Evolutionary conservation across 92 coral and sea anemone species (phyloP).

Genomic region (Pocillopora grandis): DNA sequence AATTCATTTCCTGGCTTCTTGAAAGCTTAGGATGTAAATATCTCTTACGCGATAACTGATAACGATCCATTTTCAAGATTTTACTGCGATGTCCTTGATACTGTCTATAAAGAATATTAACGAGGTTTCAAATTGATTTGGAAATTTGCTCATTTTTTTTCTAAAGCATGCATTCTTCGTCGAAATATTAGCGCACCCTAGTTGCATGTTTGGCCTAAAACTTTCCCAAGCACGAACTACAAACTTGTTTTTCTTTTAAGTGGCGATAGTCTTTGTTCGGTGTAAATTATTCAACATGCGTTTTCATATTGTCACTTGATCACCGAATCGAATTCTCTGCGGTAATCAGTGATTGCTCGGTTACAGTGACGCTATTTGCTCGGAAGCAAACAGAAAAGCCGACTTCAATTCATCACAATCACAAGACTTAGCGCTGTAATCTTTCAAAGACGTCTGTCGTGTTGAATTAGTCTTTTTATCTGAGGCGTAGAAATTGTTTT

Average conservation of each 20-base stretch:
- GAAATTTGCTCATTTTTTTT: constrained; percentile 1
- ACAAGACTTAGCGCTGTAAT: not conserved
- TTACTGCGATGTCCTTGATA: constrained; percentile 30
- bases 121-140: constrained; percentile 37
- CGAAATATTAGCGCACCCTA: not conserved
- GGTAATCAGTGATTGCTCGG: constrained; percentile 67
- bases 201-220: not conserved
- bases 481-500: not conserved
- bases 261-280: constrained; percentile 57
- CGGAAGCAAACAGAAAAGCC: constrained; percentile 12
- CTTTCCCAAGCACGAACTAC: constrained; percentile 10
- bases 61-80: constrained; percentile 34
- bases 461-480: not conserved
- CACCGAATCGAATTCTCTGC: constrained; percentile 58
- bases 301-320: constrained; percentile 36
- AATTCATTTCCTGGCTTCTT: constrained; percentile 83
- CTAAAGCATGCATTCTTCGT: not conserved
- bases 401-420: not conserved
- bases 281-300: constrained; percentile 73
- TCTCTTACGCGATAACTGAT: constrained; percentile 45
- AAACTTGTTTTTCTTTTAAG: constrained; percentile 41
- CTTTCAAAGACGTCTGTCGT: not conserved
- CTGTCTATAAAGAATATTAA: constrained; percentile 29
- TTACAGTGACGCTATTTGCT: constrained; percentile 44
- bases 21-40: constrained; percentile 74